Conservation (phyloP, 2,113 vertebrate species). For the Heloderma charlesbogerti region DNA sequence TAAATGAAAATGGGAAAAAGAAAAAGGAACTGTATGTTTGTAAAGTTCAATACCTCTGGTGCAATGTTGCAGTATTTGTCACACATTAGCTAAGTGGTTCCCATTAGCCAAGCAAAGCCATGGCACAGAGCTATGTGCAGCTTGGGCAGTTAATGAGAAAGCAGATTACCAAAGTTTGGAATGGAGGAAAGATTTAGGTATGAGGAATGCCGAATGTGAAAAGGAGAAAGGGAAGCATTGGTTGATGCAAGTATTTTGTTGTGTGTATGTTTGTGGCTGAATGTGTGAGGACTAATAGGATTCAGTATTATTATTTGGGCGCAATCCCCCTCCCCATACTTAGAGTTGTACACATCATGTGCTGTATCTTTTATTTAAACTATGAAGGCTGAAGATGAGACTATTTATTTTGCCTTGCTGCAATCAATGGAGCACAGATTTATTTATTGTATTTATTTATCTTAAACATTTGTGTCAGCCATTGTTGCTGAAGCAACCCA, state of each 20-base stretch:
- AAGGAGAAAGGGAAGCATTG: background rate
- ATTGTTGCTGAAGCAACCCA: background rate
- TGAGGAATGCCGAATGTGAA: background rate
- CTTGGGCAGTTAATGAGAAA: background rate
- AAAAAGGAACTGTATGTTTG: conserved; percentile 38
- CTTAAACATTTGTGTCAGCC: background rate
- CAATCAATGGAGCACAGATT: background rate
- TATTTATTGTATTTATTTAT: background rate
- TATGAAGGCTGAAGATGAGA: background rate
- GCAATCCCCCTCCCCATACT: background rate
- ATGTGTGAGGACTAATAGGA: background rate
- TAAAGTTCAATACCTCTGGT: conserved; percentile 33
- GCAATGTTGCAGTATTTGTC: conserved; percentile 34
- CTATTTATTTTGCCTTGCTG: background rate
- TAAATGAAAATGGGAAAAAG: conserved; percentile 43
- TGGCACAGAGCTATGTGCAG: background rate
- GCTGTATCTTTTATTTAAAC: background rate
- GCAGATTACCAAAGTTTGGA: background rate
- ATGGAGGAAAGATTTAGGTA: background rate
- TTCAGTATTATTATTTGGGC: background rate
- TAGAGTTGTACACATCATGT: background rate
- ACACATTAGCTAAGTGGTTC: conserved; percentile 53
- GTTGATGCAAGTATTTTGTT: background rate
- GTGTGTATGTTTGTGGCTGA: background rate
- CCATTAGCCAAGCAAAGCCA: conserved; percentile 13